Conservation (phyloP, 23 tunicate species). For the Trididemnum nubilum region DNA sequence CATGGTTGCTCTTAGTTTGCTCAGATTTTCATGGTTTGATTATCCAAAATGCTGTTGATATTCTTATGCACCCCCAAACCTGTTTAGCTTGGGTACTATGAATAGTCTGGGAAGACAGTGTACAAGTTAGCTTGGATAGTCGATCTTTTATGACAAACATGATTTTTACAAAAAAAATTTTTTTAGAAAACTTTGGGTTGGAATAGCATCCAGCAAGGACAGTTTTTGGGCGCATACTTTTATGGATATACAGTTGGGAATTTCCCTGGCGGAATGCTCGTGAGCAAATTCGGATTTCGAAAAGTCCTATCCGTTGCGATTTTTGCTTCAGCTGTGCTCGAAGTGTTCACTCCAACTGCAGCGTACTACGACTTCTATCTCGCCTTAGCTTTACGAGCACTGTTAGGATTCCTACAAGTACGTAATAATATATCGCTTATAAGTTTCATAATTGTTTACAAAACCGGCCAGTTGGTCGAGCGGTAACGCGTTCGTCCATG, state of each 20-base stretch:
- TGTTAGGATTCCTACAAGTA: constrained; percentile 15
- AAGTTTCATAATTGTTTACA: no score
- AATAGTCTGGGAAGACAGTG: no score
- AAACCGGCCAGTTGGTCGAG: no score
- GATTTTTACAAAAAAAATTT: not conserved
- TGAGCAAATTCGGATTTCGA: constrained; percentile 8
- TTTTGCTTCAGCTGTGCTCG: not conserved
- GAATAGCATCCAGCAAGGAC: not conserved
- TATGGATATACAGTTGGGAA: constrained; percentile 27
- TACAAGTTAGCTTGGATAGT: not conserved
- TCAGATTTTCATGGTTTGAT: no score
- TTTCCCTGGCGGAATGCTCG: constrained; percentile 9
- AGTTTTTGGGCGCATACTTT: constrained; percentile 11
- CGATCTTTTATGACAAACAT: not conserved
- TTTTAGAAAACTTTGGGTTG: not conserved
- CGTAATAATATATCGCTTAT: not conserved
- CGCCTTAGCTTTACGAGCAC: not conserved
- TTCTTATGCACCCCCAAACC: no score
- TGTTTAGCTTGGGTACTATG: no score
- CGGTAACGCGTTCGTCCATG: no score
- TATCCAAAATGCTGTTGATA: no score
- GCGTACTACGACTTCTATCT: constrained; percentile 10
- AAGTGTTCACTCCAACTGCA: constrained; percentile 1
- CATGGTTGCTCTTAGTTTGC: no score
- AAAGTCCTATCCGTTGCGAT: not conserved